phyloP scores from a whole-genome alignment of 2,113 vertebrate genomes.

The Syngnathoides biaculeatus region DNA sequence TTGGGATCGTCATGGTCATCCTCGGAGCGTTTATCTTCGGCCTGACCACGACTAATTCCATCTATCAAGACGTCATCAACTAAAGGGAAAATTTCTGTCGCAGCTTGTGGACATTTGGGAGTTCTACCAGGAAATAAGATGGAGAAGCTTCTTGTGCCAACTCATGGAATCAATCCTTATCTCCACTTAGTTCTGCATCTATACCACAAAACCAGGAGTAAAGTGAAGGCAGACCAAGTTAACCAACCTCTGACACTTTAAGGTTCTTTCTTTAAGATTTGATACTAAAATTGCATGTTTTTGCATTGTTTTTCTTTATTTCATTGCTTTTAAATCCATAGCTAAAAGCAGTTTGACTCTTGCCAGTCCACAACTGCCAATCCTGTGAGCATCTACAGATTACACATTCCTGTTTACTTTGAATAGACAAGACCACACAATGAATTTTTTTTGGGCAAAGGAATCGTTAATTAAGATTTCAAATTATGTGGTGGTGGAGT shows the following conservation, averaged over 20 bases:
- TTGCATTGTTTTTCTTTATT: constrained; percentile 6
- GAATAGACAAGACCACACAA: constrained; percentile 18
- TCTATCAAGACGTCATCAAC: constrained; percentile 59
- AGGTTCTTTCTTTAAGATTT: constrained; percentile 8
- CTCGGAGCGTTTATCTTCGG: constrained; percentile 72
- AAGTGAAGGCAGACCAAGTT: constrained; percentile 4
- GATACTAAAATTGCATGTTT: constrained; percentile 27
- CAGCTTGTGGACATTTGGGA: not conserved
- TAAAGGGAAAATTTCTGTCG: constrained; percentile 25
- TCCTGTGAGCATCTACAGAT: not conserved
- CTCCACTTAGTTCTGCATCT: constrained; percentile 13
- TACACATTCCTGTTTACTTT: constrained; percentile 28
- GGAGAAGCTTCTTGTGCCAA: constrained; percentile 19
- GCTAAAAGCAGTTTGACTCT: constrained; percentile 4
- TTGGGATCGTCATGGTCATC: constrained; percentile 65
- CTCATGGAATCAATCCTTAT: constrained; percentile 10
- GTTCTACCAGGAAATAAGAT: constrained; percentile 16
- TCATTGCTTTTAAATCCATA: constrained; percentile 8
- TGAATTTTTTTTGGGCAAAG: constrained; percentile 45
- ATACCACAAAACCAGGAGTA: constrained; percentile 1
- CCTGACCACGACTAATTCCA: constrained; percentile 70
- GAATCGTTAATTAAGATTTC: too few species aligned
- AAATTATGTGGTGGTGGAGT: constrained; percentile 33
- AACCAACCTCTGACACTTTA: constrained; percentile 28
- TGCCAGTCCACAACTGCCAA: not conserved